These are phyloP conservation scores for Poecilia velifera DNA, from an alignment of 2,797 vertebrate species.

Conservation along the genomic window DNA sequence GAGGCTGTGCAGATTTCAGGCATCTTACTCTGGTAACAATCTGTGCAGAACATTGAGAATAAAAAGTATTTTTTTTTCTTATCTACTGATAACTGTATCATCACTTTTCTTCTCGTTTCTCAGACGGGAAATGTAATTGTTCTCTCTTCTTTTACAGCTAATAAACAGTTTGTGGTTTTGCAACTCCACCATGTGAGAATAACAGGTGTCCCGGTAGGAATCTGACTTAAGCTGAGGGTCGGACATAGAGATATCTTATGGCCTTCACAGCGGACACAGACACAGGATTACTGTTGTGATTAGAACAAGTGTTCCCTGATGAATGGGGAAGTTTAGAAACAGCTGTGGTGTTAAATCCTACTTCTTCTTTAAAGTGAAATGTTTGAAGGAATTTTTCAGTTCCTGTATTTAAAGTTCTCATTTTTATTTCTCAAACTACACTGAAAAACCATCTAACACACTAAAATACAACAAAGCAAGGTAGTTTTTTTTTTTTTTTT, in stretches of 20 bases:
- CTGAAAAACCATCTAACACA: background rate
- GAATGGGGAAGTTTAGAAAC: constrained; percentile 3
- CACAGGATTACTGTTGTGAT: constrained; percentile 5
- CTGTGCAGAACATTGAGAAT: background rate
- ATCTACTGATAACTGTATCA: background rate
- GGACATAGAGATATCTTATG: background rate
- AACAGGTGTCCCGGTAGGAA: constrained; percentile 43
- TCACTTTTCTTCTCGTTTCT: background rate
- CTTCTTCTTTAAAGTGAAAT: background rate
- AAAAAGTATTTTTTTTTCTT: background rate
- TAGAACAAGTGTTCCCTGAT: constrained; percentile 10
- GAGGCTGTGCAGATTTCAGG: background rate
- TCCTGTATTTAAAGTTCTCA: background rate
- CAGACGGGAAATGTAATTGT: background rate
- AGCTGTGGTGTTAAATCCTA: constrained; percentile 2
- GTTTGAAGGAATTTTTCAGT: background rate
- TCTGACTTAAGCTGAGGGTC: constrained; percentile 21
- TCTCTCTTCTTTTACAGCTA: background rate
- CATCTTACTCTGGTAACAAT: background rate
- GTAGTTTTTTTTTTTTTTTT: no score
- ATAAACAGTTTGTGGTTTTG: constrained; percentile 9
- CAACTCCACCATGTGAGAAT: constrained; percentile 16
- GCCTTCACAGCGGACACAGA: constrained; percentile 7
- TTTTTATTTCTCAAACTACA: background rate
- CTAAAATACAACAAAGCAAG: background rate